A percentile compares a stretch with the other conserved stretches of the same genome.
Conservation (phyloP, 1,140 invertebrate genomes). For the Camponotus pennsylvanicus region DNA sequence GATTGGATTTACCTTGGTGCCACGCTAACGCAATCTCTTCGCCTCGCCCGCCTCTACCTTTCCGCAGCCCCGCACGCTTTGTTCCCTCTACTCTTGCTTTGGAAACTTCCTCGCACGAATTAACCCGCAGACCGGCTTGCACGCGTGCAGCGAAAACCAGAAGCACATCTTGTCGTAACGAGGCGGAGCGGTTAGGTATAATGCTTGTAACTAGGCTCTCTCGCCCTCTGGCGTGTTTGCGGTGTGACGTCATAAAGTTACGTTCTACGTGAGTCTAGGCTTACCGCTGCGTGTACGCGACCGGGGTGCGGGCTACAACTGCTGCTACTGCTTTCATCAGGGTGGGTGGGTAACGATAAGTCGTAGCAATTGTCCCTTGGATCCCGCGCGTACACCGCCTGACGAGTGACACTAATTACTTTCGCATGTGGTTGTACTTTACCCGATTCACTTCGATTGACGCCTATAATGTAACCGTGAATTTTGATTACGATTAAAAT, state of each 20-base stretch:
- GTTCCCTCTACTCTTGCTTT: constrained; percentile 61
- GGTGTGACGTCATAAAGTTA: constrained; percentile 84
- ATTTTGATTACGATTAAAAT: neutral
- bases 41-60: constrained; percentile 44
- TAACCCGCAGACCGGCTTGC: constrained; percentile 76
- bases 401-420: constrained; percentile 67
- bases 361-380: constrained; percentile 78
- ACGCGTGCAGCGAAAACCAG: constrained; percentile 80
- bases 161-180: constrained; percentile 83
- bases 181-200: constrained; percentile 80
- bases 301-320: constrained; percentile 63
- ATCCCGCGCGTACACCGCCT: constrained; percentile 70
- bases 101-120: constrained; percentile 78
- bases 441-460: constrained; percentile 18
- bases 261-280: constrained; percentile 75
- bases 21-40: constrained; percentile 68
- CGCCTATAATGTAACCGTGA: neutral
- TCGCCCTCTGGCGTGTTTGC: constrained; percentile 82
- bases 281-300: constrained; percentile 73
- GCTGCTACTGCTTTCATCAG: constrained; percentile 62
- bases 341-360: constrained; percentile 77
- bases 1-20: constrained; percentile 73
- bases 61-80: constrained; percentile 56
- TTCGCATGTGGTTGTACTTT: constrained; percentile 31
- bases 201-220: constrained; percentile 82